Evolutionary conservation across 2,113 vertebrate species (phyloP).

Genomic region (Myrmecobius fasciatus): DNA sequence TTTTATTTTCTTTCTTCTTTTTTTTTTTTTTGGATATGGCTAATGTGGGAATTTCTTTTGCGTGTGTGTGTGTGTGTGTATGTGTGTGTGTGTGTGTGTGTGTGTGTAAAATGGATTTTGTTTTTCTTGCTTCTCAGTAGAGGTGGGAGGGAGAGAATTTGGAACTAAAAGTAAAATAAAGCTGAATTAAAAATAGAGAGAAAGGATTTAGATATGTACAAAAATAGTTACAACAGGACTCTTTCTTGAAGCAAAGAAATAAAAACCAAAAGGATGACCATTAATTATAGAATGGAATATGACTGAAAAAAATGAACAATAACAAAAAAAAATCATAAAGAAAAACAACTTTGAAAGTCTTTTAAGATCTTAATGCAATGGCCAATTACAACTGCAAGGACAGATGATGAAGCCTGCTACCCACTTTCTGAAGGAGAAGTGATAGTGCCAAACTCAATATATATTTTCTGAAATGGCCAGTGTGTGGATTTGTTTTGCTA

Average conservation of each 20-base stretch:
- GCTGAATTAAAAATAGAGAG: too few relatives aligned
- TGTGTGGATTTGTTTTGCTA: not conserved
- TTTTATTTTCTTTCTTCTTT: too few relatives aligned
- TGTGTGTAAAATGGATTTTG: not conserved
- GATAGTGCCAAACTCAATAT: not conserved
- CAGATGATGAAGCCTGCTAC: not conserved
- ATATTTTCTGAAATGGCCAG: not conserved
- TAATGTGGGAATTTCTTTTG: not conserved
- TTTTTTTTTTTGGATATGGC: not conserved
- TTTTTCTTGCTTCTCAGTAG: not conserved
- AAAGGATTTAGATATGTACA: not conserved
- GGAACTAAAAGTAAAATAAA: not conserved
- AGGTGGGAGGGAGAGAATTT: not conserved
- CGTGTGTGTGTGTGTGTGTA: too few relatives aligned
- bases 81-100: too few relatives aligned
- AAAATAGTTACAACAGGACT: not conserved
- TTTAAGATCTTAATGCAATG: not conserved
- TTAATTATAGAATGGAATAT: not conserved
- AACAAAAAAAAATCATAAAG: not conserved
- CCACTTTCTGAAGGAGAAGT: not conserved
- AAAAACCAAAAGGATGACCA: not conserved
- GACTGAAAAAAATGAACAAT: too few relatives aligned
- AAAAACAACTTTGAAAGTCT: not conserved
- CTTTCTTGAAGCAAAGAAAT: not conserved
- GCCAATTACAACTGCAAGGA: not conserved